phyloP scores from a whole-genome alignment of 2,113 vertebrate species.

The Prunella fulvescens region DNA sequence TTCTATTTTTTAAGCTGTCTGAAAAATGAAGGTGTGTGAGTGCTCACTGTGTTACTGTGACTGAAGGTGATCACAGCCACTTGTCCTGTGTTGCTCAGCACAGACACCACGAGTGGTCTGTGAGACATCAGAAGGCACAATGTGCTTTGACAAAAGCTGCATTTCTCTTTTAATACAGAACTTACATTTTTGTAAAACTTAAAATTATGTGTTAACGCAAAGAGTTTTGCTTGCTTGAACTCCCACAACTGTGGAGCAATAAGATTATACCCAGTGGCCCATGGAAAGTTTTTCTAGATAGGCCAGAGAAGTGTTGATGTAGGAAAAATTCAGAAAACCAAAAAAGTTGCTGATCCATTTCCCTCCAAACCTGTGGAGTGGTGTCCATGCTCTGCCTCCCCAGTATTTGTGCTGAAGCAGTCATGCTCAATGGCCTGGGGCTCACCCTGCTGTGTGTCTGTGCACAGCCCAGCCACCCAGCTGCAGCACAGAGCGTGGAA shows the following conservation, averaged over 20 bases:
- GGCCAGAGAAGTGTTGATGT: neutral
- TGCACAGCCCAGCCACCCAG: fast-evolving
- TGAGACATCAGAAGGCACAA: neutral
- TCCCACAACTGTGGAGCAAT: neutral
- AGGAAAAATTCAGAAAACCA: neutral
- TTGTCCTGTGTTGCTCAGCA: neutral
- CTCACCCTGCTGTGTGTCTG: neutral
- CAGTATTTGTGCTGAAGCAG: neutral
- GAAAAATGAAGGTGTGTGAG: neutral
- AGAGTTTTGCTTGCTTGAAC: neutral
- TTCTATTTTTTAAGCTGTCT: neutral
- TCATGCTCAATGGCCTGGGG: fast-evolving
- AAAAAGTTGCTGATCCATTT: neutral
- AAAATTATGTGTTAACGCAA: neutral
- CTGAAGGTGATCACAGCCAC: neutral
- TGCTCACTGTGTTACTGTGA: neutral
- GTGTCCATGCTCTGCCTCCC: neutral
- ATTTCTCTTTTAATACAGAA: neutral
- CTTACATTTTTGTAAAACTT: neutral
- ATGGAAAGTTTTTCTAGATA: neutral
- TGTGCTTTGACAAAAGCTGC: neutral
- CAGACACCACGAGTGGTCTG: neutral
- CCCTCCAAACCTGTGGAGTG: neutral
- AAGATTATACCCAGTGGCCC: neutral
- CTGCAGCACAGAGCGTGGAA: fast-evolving